These are phyloP conservation scores for Parazoanthus swiftii DNA, from an alignment of 92 coral and sea anemone genomes.

Conservation along the genomic window DNA sequence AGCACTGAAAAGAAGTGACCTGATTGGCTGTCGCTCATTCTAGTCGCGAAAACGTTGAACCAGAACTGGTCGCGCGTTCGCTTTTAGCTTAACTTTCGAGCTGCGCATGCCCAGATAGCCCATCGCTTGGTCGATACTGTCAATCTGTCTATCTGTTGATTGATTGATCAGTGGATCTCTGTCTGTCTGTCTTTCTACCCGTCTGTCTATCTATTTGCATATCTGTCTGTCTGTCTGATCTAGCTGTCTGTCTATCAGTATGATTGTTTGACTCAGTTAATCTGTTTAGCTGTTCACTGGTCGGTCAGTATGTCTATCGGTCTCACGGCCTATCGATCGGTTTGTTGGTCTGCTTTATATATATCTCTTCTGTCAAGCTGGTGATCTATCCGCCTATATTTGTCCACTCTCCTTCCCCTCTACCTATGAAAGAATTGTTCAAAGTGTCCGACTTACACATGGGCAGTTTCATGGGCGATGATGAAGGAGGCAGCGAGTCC, in stretches of 20 bases:
- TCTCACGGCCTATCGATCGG: not conserved
- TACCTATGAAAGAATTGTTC: not conserved
- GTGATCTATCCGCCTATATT: not conserved
- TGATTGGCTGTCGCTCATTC: too few species aligned
- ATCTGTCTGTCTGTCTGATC: not conserved
- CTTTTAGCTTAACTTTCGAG: too few species aligned
- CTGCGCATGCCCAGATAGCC: too few species aligned
- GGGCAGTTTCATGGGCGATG: constrained; percentile 22
- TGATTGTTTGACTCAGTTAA: not conserved
- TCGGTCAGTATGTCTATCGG: not conserved
- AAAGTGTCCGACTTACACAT: not conserved
- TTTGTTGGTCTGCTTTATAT: not conserved
- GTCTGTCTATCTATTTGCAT: not conserved
- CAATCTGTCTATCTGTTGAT: not conserved
- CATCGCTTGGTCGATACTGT: not conserved
- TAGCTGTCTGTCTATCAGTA: not conserved
- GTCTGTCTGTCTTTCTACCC: not conserved
- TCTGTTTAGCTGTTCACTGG: not conserved
- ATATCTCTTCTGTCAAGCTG: not conserved
- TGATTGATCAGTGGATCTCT: too few species aligned
- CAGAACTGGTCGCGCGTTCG: too few species aligned
- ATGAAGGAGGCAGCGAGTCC: constrained; percentile 17
- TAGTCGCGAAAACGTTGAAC: too few species aligned
- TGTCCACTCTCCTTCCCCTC: not conserved
- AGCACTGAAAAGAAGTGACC: too few species aligned